A percentile compares a stretch with the other conserved stretches of the same genome.
Conservation (phyloP, 2,888 invertebrate genomes). For the Volucella inanis region DNA sequence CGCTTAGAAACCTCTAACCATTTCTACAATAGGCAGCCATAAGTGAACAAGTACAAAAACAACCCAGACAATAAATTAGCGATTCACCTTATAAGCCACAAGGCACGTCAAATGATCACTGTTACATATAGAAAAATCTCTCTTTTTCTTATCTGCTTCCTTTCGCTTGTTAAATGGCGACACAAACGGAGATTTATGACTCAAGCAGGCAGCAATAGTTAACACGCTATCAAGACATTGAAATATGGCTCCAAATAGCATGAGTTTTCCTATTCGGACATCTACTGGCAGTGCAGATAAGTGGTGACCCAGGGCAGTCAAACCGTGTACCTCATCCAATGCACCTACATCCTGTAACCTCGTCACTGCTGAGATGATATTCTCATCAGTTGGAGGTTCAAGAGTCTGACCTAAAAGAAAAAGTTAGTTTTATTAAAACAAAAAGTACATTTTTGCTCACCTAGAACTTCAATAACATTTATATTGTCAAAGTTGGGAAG, state of each 20-base stretch:
- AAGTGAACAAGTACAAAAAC: conserved; percentile 9
- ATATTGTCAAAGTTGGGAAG: conserved; percentile 82
- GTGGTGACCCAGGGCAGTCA: conserved; percentile 94
- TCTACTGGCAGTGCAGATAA: conserved; percentile 95
- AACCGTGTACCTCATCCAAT: conserved; percentile 87
- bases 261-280: conserved; percentile 94
- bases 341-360: conserved; percentile 91
- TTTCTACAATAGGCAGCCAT: conserved; percentile 84
- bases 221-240: conserved; percentile 95
- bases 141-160: conserved; percentile 88
- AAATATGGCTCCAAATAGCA: conserved; percentile 95
- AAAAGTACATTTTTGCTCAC: conserved; percentile 35
- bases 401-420: conserved; percentile 85
- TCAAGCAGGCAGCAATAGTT: conserved; percentile 93
- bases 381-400: conserved; percentile 89
- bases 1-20: conserved; percentile 89
- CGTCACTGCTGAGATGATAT: conserved; percentile 87
- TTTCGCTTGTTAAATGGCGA: conserved; percentile 89
- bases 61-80: background rate
- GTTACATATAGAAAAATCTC: conserved; percentile 89
- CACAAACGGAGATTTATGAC: conserved; percentile 91
- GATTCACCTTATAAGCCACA: conserved; percentile 89
- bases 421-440: background rate
- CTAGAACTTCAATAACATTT: conserved; percentile 79
- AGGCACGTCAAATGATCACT: conserved; percentile 96